A percentile compares a stretch with the other conserved stretches of the same genome.
These are phyloP conservation scores for Bombus difficillimus DNA, from an alignment of 1,140 invertebrate species.

Conservation along the genomic window DNA sequence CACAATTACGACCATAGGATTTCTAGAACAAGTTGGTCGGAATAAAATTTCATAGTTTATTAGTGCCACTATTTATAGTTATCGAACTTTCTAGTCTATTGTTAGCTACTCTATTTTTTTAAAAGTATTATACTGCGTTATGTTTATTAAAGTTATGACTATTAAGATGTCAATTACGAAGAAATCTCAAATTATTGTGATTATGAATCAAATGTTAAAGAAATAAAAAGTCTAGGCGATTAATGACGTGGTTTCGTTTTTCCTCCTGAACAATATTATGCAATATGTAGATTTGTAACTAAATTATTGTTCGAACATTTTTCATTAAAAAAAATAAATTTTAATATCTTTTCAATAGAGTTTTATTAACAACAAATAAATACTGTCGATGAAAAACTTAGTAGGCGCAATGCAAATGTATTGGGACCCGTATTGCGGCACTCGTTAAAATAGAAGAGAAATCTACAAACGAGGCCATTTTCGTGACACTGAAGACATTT, in stretches of 20 bases:
- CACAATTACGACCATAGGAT: neutral
- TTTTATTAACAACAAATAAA: slow-evolving; percentile 81
- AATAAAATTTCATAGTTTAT: slow-evolving; percentile 49
- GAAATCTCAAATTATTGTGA: slow-evolving; percentile 70
- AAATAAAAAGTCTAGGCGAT: slow-evolving; percentile 68
- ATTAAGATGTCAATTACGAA: slow-evolving; percentile 68
- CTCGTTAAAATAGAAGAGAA: slow-evolving; percentile 24
- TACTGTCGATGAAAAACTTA: slow-evolving; percentile 77
- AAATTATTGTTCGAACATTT: neutral
- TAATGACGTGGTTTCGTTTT: neutral
- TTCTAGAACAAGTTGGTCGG: neutral
- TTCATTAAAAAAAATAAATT: slow-evolving; percentile 5
- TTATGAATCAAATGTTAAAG: slow-evolving; percentile 70
- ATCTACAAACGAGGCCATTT: neutral
- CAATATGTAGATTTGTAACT: neutral
- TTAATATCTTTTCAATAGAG: slow-evolving; percentile 55
- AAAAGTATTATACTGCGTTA: slow-evolving; percentile 65
- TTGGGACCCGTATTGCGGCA: slow-evolving; percentile 24
- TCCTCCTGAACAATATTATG: neutral
- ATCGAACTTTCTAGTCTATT: slow-evolving; percentile 68
- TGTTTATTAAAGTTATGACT: slow-evolving; percentile 59
- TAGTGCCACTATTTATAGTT: slow-evolving; percentile 60
- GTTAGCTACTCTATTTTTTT: slow-evolving; percentile 70
- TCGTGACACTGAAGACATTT: neutral
- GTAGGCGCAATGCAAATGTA: slow-evolving; percentile 62